Percentiles rank a stretch among this genome's conserved stretches.
phyloP scores from a whole-genome alignment of 2,113 vertebrate genomes.

The Prochilodus magdalenae region DNA sequence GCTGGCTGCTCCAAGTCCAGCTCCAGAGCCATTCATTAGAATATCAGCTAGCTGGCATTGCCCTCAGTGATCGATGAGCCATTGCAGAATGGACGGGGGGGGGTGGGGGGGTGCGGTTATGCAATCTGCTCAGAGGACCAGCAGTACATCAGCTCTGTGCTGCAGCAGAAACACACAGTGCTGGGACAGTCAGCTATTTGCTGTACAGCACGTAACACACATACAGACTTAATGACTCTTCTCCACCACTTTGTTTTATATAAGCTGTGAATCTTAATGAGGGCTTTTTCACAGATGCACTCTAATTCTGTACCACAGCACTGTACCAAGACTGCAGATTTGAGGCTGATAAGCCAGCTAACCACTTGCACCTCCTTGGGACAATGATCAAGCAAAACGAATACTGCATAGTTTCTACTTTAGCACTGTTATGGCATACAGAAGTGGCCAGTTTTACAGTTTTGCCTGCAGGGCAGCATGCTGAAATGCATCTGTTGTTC shows the following conservation, averaged over 20 bases:
- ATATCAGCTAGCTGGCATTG: conserved; percentile 40
- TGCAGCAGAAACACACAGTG: conserved; percentile 25
- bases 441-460: neutral
- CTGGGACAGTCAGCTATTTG: conserved; percentile 28
- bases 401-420: neutral
- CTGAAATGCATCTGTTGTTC: neutral
- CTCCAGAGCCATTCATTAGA: conserved; percentile 34
- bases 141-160: conserved; percentile 4
- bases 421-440: neutral
- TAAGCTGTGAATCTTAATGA: conserved; percentile 11
- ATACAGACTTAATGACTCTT: neutral
- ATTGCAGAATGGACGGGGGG: conserved; percentile 35
- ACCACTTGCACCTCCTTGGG: neutral
- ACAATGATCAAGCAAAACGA: neutral
- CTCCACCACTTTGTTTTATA: neutral
- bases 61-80: conserved; percentile 44
- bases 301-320: neutral
- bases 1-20: conserved; percentile 16
- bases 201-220: conserved; percentile 1
- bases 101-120: conserved; percentile 7
- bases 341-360: neutral
- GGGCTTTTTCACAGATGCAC: neutral
- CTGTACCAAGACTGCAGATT: neutral
- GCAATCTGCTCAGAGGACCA: conserved; percentile 47
- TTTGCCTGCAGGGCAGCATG: neutral